A percentile compares a stretch with the other conserved stretches of the same genome.
These are phyloP conservation scores for Melipona beecheii DNA, from an alignment of 2,888 invertebrate genomes.

Conservation along the genomic window DNA sequence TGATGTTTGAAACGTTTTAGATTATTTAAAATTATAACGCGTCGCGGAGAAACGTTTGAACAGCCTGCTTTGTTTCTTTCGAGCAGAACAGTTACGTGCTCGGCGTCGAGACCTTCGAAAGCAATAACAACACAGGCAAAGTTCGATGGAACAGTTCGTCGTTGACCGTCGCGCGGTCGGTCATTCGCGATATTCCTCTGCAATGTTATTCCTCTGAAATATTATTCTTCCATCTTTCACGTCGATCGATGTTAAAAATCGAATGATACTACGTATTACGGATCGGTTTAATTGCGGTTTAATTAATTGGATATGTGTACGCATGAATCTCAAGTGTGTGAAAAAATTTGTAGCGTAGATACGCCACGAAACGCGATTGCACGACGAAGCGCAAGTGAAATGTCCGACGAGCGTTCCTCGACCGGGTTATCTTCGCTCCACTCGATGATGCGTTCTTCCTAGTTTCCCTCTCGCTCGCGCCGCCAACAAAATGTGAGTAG, in stretches of 20 bases:
- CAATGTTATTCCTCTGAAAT: neutral
- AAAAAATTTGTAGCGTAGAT: constrained; percentile 20
- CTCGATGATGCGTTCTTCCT: constrained; percentile 35
- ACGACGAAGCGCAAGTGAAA: constrained; percentile 26
- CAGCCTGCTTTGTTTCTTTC: neutral
- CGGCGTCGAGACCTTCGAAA: neutral
- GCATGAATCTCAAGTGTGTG: neutral
- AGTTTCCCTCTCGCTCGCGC: constrained; percentile 14
- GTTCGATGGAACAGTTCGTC: neutral
- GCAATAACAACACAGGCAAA: neutral
- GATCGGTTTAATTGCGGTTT: neutral
- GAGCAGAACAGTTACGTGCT: neutral
- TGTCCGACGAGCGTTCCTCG: constrained; percentile 23
- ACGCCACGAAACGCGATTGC: neutral
- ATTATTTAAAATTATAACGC: neutral
- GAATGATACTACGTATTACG: neutral
- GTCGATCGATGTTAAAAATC: neutral
- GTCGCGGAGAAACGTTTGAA: neutral
- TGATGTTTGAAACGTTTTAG: neutral
- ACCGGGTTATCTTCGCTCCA: constrained; percentile 17
- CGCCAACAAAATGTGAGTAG: constrained; percentile 46
- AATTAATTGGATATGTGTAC: neutral
- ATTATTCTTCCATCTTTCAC: neutral
- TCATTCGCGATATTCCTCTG: neutral
- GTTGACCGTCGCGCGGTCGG: neutral